phyloP scores from a whole-genome alignment of 2,888 invertebrate genomes.

The Polydrusus tereticollis region DNA sequence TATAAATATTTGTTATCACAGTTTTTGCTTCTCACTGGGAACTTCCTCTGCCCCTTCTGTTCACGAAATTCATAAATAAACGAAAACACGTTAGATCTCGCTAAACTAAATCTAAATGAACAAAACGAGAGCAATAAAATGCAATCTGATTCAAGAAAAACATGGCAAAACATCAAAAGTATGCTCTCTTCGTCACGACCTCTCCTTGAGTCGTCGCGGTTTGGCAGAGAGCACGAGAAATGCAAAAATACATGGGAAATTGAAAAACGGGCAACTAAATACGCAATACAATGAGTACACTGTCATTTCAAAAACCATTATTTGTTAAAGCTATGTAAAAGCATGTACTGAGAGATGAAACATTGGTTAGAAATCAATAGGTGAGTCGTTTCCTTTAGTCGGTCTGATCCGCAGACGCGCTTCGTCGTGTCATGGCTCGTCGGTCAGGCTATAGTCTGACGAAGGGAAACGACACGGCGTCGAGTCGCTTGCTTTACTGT shows the following conservation, averaged over 20 bases:
- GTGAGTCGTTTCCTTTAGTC: too few relatives aligned
- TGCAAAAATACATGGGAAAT: slow-evolving; percentile 9
- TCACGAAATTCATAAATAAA: slow-evolving; percentile 33
- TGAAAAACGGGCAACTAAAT: background rate
- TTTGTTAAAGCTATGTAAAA: too few relatives aligned
- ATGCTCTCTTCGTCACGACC: slow-evolving; percentile 24
- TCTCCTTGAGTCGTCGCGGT: slow-evolving; percentile 10
- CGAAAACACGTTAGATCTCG: slow-evolving; percentile 12
- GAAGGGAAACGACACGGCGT: too few relatives aligned
- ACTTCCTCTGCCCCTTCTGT: background rate
- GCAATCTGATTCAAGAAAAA: slow-evolving; percentile 23
- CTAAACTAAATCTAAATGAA: slow-evolving; percentile 37
- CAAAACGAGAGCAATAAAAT: slow-evolving; percentile 42
- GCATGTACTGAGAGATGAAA: too few relatives aligned
- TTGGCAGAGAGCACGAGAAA: slow-evolving; percentile 15
- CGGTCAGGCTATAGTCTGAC: too few relatives aligned
- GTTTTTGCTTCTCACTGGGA: background rate
- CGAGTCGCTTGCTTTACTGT: too few relatives aligned
- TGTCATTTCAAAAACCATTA: too few relatives aligned
- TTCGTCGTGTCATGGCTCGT: too few relatives aligned
- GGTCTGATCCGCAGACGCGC: too few relatives aligned
- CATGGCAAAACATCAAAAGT: slow-evolving; percentile 37
- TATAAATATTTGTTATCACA: too few relatives aligned
- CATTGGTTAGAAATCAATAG: too few relatives aligned
- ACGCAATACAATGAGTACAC: too few relatives aligned